Evolutionary conservation across 2,797 vertebrate species (phyloP).

Genomic region (Cephalopachus bancanus): DNA sequence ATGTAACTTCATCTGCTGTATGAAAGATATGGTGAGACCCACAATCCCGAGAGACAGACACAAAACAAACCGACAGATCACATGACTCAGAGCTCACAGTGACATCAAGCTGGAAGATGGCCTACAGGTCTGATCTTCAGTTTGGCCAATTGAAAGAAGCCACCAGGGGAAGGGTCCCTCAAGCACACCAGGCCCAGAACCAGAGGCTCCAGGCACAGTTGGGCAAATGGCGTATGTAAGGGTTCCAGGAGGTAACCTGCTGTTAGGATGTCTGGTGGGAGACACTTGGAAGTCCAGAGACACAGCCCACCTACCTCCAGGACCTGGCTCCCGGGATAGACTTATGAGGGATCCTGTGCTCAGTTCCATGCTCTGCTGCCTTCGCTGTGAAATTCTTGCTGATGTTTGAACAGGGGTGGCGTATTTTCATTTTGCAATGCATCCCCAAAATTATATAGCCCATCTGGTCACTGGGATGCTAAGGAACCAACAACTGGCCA

Average conservation of each 20-base stretch:
- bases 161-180: neutral
- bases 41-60: neutral
- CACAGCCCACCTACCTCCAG: accelerated
- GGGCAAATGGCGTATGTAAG: neutral
- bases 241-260: accelerated
- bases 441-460: accelerated
- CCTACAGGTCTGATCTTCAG: too few relatives aligned
- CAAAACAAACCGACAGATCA: neutral
- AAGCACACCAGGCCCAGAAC: neutral
- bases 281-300: neutral
- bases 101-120: accelerated
- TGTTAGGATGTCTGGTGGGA: accelerated
- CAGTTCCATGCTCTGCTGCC: accelerated
- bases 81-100: neutral
- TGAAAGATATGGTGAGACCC: too few relatives aligned
- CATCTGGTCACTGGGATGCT: accelerated
- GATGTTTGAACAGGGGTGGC: too few relatives aligned
- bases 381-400: accelerated
- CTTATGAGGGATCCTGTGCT: accelerated
- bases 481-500: neutral
- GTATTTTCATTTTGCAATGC: neutral
- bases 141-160: neutral
- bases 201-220: too few relatives aligned
- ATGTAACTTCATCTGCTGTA: too few relatives aligned
- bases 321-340: neutral